These are phyloP conservation scores for Casuarius casuarius DNA, from an alignment of 2,113 vertebrate species.

Conservation along the genomic window DNA sequence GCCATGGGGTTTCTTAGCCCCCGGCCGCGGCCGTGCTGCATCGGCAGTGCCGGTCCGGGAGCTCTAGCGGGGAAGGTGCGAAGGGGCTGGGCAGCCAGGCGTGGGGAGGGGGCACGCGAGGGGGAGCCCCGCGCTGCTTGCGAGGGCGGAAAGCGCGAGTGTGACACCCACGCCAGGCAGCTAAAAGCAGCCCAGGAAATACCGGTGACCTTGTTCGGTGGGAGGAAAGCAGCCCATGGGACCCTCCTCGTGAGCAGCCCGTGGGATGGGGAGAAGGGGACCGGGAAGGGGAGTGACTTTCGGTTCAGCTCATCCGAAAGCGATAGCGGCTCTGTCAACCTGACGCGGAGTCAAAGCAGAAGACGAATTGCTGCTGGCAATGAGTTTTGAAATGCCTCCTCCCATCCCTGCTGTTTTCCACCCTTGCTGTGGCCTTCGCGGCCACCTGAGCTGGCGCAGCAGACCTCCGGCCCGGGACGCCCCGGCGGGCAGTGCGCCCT, in stretches of 20 bases:
- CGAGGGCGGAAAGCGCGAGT: rapidly evolving
- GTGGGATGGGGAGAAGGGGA: not conserved
- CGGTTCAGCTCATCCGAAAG: not conserved
- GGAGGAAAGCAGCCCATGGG: rapidly evolving
- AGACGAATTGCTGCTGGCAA: not conserved
- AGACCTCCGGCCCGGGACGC: too few species aligned
- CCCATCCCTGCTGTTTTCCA: not conserved
- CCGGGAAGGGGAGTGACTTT: rapidly evolving
- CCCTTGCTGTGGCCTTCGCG: too few species aligned
- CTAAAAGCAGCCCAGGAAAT: too few species aligned
- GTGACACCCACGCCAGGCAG: rapidly evolving
- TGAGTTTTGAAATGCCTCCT: not conserved
- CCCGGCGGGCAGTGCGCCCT: too few species aligned
- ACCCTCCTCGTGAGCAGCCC: rapidly evolving
- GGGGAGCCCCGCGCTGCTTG: not conserved
- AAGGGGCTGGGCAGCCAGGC: rapidly evolving
- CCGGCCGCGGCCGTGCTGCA: too few species aligned
- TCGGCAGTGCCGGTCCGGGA: too few species aligned
- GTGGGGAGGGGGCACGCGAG: rapidly evolving
- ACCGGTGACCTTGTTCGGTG: rapidly evolving
- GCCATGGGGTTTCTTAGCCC: not conserved
- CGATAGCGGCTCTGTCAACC: rapidly evolving
- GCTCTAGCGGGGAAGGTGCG: rapidly evolving
- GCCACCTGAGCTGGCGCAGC: too few species aligned
- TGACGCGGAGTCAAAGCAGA: rapidly evolving